These are phyloP conservation scores for Colostygia pectinataria DNA, from an alignment of 2,888 invertebrate species.

Conservation along the genomic window DNA sequence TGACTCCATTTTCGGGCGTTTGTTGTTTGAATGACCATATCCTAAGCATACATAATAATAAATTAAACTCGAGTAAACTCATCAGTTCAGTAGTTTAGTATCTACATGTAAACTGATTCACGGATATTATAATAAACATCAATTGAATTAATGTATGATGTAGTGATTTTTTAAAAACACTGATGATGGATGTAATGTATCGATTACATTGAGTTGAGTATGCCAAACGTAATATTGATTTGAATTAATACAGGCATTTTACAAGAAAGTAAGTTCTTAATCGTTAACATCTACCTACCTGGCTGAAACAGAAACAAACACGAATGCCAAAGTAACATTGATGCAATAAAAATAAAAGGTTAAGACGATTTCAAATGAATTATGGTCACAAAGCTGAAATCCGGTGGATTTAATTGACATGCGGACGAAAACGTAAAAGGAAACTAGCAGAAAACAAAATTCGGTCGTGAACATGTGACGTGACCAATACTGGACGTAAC, in stretches of 20 bases:
- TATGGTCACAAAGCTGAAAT: no score
- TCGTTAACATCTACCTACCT: no score
- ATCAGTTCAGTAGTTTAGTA: no score
- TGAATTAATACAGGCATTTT: background rate
- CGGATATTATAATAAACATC: background rate
- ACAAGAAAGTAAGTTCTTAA: background rate
- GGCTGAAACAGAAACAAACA: no score
- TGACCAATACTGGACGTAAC: background rate
- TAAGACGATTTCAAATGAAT: no score
- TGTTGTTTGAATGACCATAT: no score
- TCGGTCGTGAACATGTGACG: no score
- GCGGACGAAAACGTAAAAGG: constrained; percentile 1
- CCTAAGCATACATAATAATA: no score
- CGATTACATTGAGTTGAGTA: background rate
- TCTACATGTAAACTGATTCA: background rate
- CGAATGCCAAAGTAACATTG: no score
- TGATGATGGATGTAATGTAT: background rate
- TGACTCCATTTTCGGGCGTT: no score
- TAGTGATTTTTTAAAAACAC: background rate
- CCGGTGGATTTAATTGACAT: background rate
- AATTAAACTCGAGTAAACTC: no score
- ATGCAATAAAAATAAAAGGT: no score
- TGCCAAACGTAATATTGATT: constrained; percentile 1
- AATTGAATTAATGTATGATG: background rate
- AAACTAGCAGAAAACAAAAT: background rate